Evolutionary conservation across 2,797 vertebrate genomes (phyloP), one percentile per base, ranked within the genome.

Genomic region (Fringilla coelebs): DNA sequence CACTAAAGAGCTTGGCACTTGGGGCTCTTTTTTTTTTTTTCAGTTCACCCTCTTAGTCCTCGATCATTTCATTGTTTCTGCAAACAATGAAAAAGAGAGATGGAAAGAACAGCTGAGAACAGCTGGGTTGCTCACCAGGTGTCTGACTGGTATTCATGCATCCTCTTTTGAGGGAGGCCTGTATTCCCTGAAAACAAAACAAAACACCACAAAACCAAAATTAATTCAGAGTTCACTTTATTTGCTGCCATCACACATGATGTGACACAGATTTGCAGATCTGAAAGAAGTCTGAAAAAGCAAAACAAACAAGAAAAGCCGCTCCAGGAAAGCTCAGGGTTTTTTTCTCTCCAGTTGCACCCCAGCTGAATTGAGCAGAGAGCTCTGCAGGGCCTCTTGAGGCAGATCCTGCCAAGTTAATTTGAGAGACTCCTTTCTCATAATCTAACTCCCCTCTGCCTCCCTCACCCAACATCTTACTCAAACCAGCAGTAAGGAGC

Each of bases 21-120:
- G 77, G 71, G 85, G n/a, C 80, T 94, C 82, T 82, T 68, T 92
- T 93, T 95, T 89, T 66, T 73, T 77, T 70, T 36, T 58, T 96
- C 89, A 66, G 72, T 94, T 95, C 94, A 51, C 79, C 79, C 77
- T 96, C 82, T 93, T 91, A 65, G 95, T 93, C 61, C 86, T 96
- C 81, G 48, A 96, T 96, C 87, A 15, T 91, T 93, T 97, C 93
- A 97, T 96, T 97, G 92, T 96, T 97, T 66, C 82, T 94, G 85
- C 86, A 92, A 97, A 97, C 96, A 98, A 96, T 96, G 88, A 95
- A 94, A 92, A 57, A 95, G 79, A 95, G 85, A 96, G 92, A 96
- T 93, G 92, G 85, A 96, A 96, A 96, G 78, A 96, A 88, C 95
- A 95, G 95, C 57, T 96, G 91, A 89, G 77, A 89, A 85, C 51